Evolutionary conservation across 2,888 invertebrate species (phyloP).

Genomic region (Busseola fusca): DNA sequence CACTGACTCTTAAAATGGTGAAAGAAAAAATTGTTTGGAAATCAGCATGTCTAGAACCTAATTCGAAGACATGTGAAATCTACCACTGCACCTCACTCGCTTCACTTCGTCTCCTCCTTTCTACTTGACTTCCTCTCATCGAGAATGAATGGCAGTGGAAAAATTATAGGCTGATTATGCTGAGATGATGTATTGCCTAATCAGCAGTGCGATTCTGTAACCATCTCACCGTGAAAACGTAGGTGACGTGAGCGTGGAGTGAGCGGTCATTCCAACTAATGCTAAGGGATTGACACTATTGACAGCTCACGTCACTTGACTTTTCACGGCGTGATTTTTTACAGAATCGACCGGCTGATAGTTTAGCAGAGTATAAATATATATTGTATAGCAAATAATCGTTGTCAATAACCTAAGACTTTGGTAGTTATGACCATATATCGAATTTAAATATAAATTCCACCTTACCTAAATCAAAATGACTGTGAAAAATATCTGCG

Average conservation of each 20-base stretch:
- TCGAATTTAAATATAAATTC: not conserved
- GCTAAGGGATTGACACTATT: too few species aligned
- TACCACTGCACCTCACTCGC: not conserved
- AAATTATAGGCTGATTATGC: not conserved
- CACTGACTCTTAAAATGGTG: not conserved
- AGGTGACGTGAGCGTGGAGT: too few species aligned
- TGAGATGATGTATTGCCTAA: not conserved
- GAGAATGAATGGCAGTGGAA: not conserved
- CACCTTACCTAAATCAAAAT: slow-evolving; percentile 9
- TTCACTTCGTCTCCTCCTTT: too few species aligned
- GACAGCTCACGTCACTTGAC: too few species aligned
- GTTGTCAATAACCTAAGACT: not conserved
- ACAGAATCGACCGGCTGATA: too few species aligned
- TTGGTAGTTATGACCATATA: not conserved
- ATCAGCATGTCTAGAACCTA: not conserved
- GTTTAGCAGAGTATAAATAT: not conserved
- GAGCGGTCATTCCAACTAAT: too few species aligned
- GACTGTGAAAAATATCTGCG: slow-evolving; percentile 4
- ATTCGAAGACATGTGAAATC: not conserved
- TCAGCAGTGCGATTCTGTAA: too few species aligned
- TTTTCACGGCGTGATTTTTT: too few species aligned
- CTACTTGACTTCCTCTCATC: too few species aligned
- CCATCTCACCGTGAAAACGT: too few species aligned
- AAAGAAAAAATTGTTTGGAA: not conserved
- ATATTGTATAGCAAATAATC: not conserved